Evolutionary conservation across 2,797 vertebrate species (phyloP), one percentile per base, ranked within the genome.

Genomic region (Cheirogaleus major): DNA sequence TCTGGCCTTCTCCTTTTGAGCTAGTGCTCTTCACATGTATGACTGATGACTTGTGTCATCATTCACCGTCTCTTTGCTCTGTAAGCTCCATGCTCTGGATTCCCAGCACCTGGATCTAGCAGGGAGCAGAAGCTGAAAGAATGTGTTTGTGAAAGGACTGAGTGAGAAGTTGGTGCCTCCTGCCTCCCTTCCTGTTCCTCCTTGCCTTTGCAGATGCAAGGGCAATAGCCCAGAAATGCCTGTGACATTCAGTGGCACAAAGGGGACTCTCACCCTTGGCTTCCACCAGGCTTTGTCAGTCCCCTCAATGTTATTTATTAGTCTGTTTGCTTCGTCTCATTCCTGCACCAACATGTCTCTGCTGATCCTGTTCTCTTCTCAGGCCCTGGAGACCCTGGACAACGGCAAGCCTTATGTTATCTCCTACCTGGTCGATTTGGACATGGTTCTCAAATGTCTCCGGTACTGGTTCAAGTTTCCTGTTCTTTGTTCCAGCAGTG

Each of bases 331-430:
- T 52, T 4, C 23, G 32, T 27, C n/a, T 90, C 25, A 4, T 50
- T 32, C 59, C 48, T 41, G 52, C 3, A 10, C 27, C 50, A 1
- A 11, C 17, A 20, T 1, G 2, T 38, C n/a, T 80, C 27, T 75
- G 43, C 43, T 75, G 14, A 94, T 30, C 38, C 57, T 32, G 4
- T 55, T 91, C 0, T 97, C 87, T 95, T 55, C 86, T 72, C 82
- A 99, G 99, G 99, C 99, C 1, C 98, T 99, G 98, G 99, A 99
- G 98, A 99, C 99, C 5, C 98, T 99, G 97, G 99, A 99, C 97
- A 99, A 99, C 0, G 99, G 99, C 95, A 99, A 99, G 95, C 99
- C 99, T 0, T 99, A 99, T 0, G 97, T 99, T 1, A 79, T 99
- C 61, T 87, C 99, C 93, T 99, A 99, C 98, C 92, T 97, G 20